Evolutionary conservation across 2,113 vertebrate species (phyloP), one percentile per base, ranked within the genome.

Genomic region (Grallaria varia): DNA sequence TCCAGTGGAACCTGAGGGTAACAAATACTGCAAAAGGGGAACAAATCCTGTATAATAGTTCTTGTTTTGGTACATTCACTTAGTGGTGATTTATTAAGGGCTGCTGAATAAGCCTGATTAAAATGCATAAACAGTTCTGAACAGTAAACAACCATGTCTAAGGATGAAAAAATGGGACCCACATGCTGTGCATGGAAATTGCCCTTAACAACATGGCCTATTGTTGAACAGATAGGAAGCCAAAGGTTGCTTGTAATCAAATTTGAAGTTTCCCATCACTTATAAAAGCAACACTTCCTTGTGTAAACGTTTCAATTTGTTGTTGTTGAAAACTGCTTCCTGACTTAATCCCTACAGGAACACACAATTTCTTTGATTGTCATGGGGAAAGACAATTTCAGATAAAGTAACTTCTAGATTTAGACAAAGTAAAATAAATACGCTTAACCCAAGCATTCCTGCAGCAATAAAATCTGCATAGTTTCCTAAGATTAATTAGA

Each of bases 121-220:
- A 98, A 98, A 98, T 98, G 98, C 98, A 98, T 98, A 98, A 97
- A 98, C 98, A 98, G 98, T 98, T 97, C 97, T 97, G 98, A 99
- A 98, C 98, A 98, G 99, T 98, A 99, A 99, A 99, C 98, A 99
- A 98, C 98, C 99, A 99, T 99, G 98, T 98, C 98, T 98, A 96
- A 98, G 97, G 96, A 98, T 97, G 98, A 98, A 98, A 98, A 98
- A 99, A 98, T 98, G 98, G 98, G 98, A 98, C 98, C 99, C 99
- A 99, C 99, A 99, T 99, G 99, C 99, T 99, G 99, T 99, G 99
- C 99, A 99, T 99, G 99, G 98, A 99, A 99, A 99, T 99, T 99
- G 98, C 98, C 98, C 98, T 98, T 99, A 99, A 99, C 99, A 99
- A 98, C 98, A 98, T 98, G 96, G 98, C 96, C 99, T 98, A 99